Base-by-base conservation (phyloP, 2,797 vertebrate species). In the Cyprinella venusta region DNA sequence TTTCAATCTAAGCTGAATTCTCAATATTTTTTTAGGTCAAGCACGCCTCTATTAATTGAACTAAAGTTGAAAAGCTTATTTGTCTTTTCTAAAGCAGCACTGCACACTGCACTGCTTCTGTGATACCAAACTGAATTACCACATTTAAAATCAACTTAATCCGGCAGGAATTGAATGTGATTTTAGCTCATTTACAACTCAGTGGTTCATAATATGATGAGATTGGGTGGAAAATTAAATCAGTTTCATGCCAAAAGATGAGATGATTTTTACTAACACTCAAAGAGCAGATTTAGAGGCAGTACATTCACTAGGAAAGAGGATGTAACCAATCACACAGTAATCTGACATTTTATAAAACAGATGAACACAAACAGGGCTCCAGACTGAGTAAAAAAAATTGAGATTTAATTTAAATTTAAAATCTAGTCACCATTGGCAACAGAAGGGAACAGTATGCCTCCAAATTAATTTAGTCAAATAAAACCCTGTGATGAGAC, bases 221-320 rank as follows among this genome's bases (percentile, higher is more conserved):
- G 72, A 79, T 75, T 64, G 40, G 64, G 48, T 74, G 70, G 63
- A 6, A 86, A 86, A 83, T 79, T 70, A 61, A 83, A 83, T 86
- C 40, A 80, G 15, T 15, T 81, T 61, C 26, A 63, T 67, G 26
- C 38, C 42, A 52, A 79, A 65, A 79, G 48, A 68, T 76, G 26
- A 82, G 42, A 54, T 24, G 59, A 40, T 26, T 72, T 82, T 68
- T 71, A 33, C 12, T 19, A 64, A 70, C 21, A 10, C 50, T 77
- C 33, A 81, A 69, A 82, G 48, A 68, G 33, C 2, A n/a, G 4
- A 64, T 65, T 78, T 45, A 70, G 19, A 59, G 52, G 45, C 50
- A 59, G 21, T 5, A 50, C 19, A 38, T 21, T 71, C 21, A 63
- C 42, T 72, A 48, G 26, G 18, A 70, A 68, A 79, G 64, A 76